These are phyloP conservation scores for Poeciliopsis turrubarensis DNA, from an alignment of 2,113 vertebrate genomes.

Conservation along the genomic window DNA sequence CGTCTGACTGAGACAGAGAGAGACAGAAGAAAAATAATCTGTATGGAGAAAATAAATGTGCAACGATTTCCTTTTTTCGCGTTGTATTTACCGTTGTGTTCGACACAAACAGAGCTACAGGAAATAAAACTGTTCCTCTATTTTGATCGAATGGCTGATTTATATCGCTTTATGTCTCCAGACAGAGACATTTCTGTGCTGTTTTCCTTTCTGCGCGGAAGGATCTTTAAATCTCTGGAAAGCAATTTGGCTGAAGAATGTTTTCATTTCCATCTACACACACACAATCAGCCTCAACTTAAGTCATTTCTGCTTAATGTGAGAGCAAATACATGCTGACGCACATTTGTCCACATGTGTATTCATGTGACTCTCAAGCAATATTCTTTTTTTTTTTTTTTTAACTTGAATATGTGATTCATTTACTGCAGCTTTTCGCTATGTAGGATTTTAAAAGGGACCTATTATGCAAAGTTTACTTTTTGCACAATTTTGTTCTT, in stretches of 20 bases:
- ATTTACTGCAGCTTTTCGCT: too few relatives aligned
- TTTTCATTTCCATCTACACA: background rate
- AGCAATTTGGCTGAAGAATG: background rate
- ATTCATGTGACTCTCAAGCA: too few relatives aligned
- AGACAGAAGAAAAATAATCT: too few relatives aligned
- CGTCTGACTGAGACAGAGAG: background rate
- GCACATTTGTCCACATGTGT: too few relatives aligned
- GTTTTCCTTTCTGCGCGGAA: background rate
- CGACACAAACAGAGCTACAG: background rate
- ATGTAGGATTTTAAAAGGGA: too few relatives aligned
- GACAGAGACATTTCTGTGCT: background rate
- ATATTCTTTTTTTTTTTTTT: too few relatives aligned
- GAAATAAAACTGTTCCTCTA: background rate
- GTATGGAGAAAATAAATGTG: background rate
- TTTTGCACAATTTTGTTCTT: too few relatives aligned
- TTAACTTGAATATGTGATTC: too few relatives aligned
- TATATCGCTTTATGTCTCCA: background rate
- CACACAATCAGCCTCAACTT: background rate
- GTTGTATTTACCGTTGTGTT: too few relatives aligned
- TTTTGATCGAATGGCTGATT: background rate
- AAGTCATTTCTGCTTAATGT: background rate
- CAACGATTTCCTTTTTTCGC: too few relatives aligned
- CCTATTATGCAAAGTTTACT: too few relatives aligned
- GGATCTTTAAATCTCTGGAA: background rate
- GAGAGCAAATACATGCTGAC: too few relatives aligned